Base-by-base conservation (phyloP, 2,113 vertebrate genomes). In the Athene cunicularia region DNA sequence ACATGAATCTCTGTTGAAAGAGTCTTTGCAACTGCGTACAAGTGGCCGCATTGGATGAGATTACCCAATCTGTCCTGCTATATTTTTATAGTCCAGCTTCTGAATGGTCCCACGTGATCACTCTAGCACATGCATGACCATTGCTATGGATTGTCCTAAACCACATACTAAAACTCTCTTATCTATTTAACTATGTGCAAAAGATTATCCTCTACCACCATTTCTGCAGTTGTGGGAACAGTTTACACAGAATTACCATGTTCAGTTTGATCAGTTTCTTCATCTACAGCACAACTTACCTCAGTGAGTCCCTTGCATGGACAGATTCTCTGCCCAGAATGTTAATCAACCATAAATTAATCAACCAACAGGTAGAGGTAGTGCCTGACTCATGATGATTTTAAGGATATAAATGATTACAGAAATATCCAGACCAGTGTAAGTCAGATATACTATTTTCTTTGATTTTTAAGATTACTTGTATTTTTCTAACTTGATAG, bases 141-240 rank as follows among this genome's bases (percentile, higher is more conserved):
- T 35, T 68, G 6, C 1, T 64, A 32, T 12, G 26, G 17, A 56
- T 47, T 59, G 21, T 16, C 8, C 27, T 32, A 58, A 84, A 11
- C 3, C 14, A 79, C 6, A 3, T 50, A 41, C 9, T 56, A 50
- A 67, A 80, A 47, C 9, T 2, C 3, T 71, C 47, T 67, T 43
- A 32, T 5, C 5, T 27, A 2, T 23, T 79, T 55, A 91, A 30
- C 43, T 55, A 8, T 4, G 1, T 39, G 30, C 27, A 53, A 67
- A 37, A 75, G 33, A 6, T 1, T 66, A 1, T n/a, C 7, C 11
- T 82, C 28, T 17, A 11, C 2, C 5, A 63, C 2, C 0, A 14
- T 63, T 84, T 59, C 49, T 63, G 28, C 8, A 15, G 8, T 8
- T 49, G 5, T 14, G 12, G 16, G 49, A 84, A 45, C 13, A 58